A percentile compares a stretch with the other conserved stretches of the same genome.
Evolutionary conservation across 2,113 vertebrate species (phyloP).

Genomic region (Lagopus leucura): DNA sequence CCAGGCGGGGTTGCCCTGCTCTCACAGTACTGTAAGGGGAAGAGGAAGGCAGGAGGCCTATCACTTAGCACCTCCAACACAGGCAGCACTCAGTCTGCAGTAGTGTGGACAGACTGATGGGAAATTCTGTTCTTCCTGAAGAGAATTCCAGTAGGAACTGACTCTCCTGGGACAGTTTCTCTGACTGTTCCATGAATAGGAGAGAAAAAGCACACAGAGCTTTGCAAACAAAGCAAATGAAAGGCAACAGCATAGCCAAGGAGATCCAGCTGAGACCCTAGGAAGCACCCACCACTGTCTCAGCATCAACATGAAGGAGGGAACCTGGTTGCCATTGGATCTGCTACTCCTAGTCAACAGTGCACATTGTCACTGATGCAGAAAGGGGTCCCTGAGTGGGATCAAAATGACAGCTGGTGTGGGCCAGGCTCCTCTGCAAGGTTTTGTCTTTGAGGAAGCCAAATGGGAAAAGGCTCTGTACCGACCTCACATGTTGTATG

Average conservation of each 20-base stretch:
- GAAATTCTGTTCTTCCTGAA: not conserved
- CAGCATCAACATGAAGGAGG: not conserved
- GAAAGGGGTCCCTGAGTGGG: not conserved
- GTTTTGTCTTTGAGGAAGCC: not conserved
- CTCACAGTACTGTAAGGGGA: not conserved
- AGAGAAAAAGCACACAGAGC: not conserved
- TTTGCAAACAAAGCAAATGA: not conserved
- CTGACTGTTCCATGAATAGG: not conserved
- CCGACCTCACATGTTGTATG: not conserved
- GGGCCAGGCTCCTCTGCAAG: not conserved
- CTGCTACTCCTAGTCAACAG: not conserved
- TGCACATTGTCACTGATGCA: not conserved
- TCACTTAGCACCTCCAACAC: not conserved
- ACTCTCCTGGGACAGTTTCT: not conserved
- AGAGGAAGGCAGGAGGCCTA: not conserved
- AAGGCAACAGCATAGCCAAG: not conserved
- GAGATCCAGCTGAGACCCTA: not conserved
- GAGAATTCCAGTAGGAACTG: not conserved
- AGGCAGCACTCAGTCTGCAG: not conserved
- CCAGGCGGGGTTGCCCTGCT: not conserved
- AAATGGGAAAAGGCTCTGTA: not conserved
- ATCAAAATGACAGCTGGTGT: too few relatives aligned
- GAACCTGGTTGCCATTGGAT: not conserved
- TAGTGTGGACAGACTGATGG: not conserved
- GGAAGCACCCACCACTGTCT: not conserved